These are phyloP conservation scores for Drosophila trapezifrons DNA, from an alignment of 1,140 invertebrate genomes.

Conservation along the genomic window DNA sequence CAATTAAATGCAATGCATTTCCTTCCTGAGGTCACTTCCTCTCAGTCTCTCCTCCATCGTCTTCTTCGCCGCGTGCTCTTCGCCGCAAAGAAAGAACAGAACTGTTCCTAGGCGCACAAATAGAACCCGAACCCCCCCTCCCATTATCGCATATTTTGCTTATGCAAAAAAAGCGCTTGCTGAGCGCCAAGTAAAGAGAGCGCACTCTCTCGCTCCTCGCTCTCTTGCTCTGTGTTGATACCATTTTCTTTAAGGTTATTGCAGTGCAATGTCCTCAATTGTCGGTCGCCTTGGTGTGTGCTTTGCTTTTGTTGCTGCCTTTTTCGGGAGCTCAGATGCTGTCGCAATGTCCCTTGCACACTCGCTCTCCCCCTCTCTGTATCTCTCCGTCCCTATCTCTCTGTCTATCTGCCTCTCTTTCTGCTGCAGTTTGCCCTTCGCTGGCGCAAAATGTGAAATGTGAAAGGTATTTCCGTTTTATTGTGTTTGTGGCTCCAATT, in stretches of 20 bases:
- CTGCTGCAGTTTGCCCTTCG: conserved; percentile 59
- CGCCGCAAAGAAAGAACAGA: conserved; percentile 3
- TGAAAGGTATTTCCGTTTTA: conserved; percentile 73
- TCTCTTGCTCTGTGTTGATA: conserved; percentile 29
- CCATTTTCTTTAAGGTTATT: conserved; percentile 77
- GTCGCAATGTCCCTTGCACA: conserved; percentile 59
- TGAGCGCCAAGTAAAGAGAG: conserved; percentile 67
- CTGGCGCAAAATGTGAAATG: conserved; percentile 53
- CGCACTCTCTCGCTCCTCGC: conserved; percentile 19
- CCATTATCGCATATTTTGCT: conserved; percentile 15
- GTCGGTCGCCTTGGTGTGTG: conserved; percentile 67
- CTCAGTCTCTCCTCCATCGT: conserved; percentile 6
- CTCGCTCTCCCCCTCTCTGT: conserved; percentile 20
- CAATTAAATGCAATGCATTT: conserved; percentile 77
- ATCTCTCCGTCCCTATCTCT: not conserved
- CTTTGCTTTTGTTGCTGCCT: conserved; percentile 43
- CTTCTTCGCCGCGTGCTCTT: conserved; percentile 7
- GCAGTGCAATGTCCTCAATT: conserved; percentile 79
- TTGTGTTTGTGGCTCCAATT: conserved; percentile 33
- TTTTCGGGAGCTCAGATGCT: conserved; percentile 72
- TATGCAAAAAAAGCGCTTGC: conserved; percentile 70
- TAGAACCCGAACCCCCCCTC: conserved; percentile 8
- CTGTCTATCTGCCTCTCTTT: conserved; percentile 13
- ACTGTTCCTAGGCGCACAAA: conserved; percentile 58
- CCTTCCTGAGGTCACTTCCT: conserved; percentile 77